Evolutionary conservation across 2,888 invertebrate species (phyloP), one percentile per base, ranked within the genome.

Genomic region (Chloroclysta siterata): DNA sequence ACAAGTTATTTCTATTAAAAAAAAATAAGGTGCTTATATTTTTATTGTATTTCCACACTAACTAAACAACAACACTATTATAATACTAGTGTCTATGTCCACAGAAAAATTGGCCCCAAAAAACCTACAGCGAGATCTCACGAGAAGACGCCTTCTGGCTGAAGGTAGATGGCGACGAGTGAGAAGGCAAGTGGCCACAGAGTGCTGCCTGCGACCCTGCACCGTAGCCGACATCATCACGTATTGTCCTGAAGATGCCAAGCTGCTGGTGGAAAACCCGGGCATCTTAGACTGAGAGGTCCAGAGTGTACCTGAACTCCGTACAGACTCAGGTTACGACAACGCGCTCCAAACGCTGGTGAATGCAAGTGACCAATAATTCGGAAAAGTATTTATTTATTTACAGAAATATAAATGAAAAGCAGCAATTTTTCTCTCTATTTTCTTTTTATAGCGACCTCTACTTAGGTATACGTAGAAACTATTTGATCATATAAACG

Each of bases 231-330:
- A 85, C 61, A 79, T 91, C 63, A 85, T 90, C 46, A 76, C 73
- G 77, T 91, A 91, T 73, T 91, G 91, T 50, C 85, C 89, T 0
- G 76, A 83, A 11, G 84, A 88, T 53, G 82, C 89, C 0, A 83
- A 81, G 61, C 76, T 90, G 0, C 48, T 87, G 1, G 69, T 73
- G 63, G 88, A 90, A 70, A 74, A 84, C 47, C 90, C 90, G 1
- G 84, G 83, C 5, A 84, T 90, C 61, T 88, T 89, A 44, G 76
- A 82, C 50, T 81, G 70, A 80, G 15, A 44, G 44, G 15, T 15
- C 15, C 14, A 44, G 8, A 15, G 15, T 7, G 2, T 7, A 2
- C 44, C 7, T 15, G 15, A 44, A 7, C 15, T 44, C 11, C 14
- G 7, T 15, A 44, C 14, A 15, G 15, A 14, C 6, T 44, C 14